Evolutionary conservation across 2,888 invertebrate genomes (phyloP), one percentile per base, ranked within the genome.

Genomic region (Leucoma salicis): DNA sequence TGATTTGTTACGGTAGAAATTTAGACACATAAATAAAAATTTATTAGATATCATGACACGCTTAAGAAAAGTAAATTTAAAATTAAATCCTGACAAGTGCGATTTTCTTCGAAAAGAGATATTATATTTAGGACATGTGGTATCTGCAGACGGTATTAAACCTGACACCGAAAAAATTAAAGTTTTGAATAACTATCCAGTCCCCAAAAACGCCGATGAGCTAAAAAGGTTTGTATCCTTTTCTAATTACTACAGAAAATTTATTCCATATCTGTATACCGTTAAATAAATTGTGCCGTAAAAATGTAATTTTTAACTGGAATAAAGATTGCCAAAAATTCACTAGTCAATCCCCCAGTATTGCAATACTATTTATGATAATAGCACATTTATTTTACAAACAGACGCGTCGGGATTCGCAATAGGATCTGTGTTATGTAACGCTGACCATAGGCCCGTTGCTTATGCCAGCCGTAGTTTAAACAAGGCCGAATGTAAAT

Each of bases 401-500:
- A 31, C 31, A 14, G 31, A 15, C 14, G 29, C 14, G 7, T 5
- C 14, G 7, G n/a, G n/a, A 8, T 10, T 3, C 5, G 25, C 25
- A 8, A 25, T 28, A 11, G 28, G 28, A 4, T 4, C 12, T 12
- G 28, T 28, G 3, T 28, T 28, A 13, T 28, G 12, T 5, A 28
- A 28, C 12, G 5, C 11, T 2, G n/a, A 28, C 7, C 3, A 2
- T 11, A 11, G 5, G 2, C 28, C 28, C 5, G 13, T 28, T 4
- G 28, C 28, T 10, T 28, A 28, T 16, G 41, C 48, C 0, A 48
- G 48, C 31, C n/a, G 43, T n/a, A 1, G n/a, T 0, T 31, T 48
- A 16, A 41, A 48, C 25, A 38, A 38, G 34, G 27, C 42, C 2
- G 49, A 53, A 31, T 12, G 13, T 35, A 44, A 40, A 14, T 47